A percentile compares a stretch with the other conserved stretches of the same genome.
These are phyloP conservation scores for Aotus griseimembra DNA, from an alignment of 2,797 vertebrate species.

Conservation along the genomic window DNA sequence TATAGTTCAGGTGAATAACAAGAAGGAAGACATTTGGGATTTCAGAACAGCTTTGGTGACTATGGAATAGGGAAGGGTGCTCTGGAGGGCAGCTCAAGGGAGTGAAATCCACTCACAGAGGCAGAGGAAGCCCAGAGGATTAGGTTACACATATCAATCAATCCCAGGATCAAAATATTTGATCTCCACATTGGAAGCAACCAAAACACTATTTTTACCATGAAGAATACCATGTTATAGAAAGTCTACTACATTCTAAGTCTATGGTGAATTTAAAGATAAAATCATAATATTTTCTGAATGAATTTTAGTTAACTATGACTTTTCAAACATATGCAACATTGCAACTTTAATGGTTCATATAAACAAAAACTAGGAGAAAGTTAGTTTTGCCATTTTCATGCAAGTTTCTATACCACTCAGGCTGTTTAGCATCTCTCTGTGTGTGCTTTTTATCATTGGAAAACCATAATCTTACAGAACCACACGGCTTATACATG, in stretches of 20 bases:
- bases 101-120: accelerated
- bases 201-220: neutral
- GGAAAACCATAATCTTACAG: neutral
- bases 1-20: neutral
- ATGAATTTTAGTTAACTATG: neutral
- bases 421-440: neutral
- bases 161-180: accelerated
- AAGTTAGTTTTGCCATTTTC: neutral
- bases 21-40: neutral
- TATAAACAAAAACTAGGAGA: neutral
- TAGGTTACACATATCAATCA: accelerated
- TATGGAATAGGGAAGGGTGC: neutral
- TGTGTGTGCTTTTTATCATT: neutral
- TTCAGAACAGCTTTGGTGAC: neutral
- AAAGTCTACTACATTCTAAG: neutral
- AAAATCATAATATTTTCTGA: neutral
- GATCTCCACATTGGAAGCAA: accelerated
- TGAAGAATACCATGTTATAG: neutral
- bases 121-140: no score
- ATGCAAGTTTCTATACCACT: neutral
- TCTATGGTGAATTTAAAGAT: neutral
- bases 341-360: neutral
- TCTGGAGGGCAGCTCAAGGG: accelerated
- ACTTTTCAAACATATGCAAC: neutral
- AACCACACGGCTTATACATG: neutral